These are phyloP conservation scores for Prochilodus magdalenae DNA, from an alignment of 2,113 vertebrate species.

Conservation along the genomic window DNA sequence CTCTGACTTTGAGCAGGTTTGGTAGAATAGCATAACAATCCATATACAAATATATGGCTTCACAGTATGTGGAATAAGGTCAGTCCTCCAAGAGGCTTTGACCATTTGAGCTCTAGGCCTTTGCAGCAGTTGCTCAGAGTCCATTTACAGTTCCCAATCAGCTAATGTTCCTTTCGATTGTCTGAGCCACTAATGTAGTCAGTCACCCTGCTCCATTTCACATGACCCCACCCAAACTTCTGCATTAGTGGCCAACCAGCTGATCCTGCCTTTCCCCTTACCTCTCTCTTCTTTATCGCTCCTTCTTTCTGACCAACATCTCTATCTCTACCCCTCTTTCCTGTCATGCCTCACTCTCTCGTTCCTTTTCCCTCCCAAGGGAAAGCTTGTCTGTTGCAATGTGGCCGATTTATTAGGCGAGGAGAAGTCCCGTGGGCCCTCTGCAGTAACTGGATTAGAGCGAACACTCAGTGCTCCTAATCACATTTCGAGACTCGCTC, in stretches of 20 bases:
- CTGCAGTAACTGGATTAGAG: conserved; percentile 67
- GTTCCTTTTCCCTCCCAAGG: conserved; percentile 30
- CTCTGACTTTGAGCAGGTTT: too few species aligned
- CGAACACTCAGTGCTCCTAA: conserved; percentile 66
- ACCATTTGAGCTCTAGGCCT: not conserved
- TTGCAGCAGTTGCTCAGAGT: not conserved
- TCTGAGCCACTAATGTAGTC: conserved; percentile 17
- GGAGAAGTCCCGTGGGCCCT: conserved; percentile 52
- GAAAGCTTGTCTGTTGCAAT: conserved; percentile 53
- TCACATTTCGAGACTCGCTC: conserved; percentile 62
- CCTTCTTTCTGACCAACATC: not conserved
- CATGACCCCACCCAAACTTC: conserved; percentile 21
- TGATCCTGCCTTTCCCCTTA: conserved; percentile 1
- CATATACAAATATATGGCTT: too few species aligned
- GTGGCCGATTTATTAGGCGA: conserved; percentile 60
- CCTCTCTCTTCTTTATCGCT: not conserved
- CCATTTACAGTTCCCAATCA: conserved; percentile 31
- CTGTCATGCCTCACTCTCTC: not conserved
- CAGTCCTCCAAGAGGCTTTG: not conserved
- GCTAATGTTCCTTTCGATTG: conserved; percentile 30
- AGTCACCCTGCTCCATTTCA: conserved; percentile 9
- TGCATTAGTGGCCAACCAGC: conserved; percentile 5
- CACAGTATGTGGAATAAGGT: not conserved
- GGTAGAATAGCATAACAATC: too few species aligned
- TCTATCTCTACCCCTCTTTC: conserved; percentile 14